Conservation (phyloP, 2,888 invertebrate genomes). For the Dicranocentrus wangi region DNA sequence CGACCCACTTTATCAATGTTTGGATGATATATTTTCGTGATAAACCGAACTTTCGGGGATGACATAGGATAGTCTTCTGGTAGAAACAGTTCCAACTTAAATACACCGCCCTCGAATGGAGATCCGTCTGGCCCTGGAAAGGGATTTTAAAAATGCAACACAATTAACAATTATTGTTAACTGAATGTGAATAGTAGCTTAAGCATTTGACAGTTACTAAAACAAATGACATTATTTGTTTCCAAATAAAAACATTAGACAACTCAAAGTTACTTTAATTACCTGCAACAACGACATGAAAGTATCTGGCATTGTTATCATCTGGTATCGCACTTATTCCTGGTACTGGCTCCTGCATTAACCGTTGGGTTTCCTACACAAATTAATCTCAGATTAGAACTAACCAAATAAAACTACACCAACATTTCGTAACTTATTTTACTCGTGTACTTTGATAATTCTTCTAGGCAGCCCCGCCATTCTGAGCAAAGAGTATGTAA, state of each 20-base stretch:
- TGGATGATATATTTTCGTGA: conserved; percentile 99
- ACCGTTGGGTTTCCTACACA: conserved; percentile 78
- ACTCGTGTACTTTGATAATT: conserved; percentile 73
- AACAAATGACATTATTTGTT: too few relatives aligned
- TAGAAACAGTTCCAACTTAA: conserved; percentile 98
- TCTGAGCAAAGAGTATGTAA: conserved; percentile 37
- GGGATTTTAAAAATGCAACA: conserved; percentile 3
- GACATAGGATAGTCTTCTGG: conserved; percentile 99
- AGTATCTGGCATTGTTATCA: conserved; percentile 79
- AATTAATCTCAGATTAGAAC: background rate
- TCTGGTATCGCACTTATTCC: conserved; percentile 79
- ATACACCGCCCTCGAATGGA: conserved; percentile 98
- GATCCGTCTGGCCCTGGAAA: conserved; percentile 89
- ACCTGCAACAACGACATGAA: conserved; percentile 78
- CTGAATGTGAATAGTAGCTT: too few relatives aligned
- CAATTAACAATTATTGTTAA: background rate
- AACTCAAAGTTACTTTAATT: too few relatives aligned
- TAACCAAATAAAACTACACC: background rate
- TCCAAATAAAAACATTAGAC: too few relatives aligned
- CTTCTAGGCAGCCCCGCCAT: conserved; percentile 73
- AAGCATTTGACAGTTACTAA: too few relatives aligned
- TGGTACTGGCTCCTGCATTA: conserved; percentile 79
- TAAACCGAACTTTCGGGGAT: conserved; percentile 99
- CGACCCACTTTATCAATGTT: conserved; percentile 99
- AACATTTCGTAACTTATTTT: background rate